Evolutionary conservation across 2,113 vertebrate species (phyloP).

Genomic region (Barbus barbus): DNA sequence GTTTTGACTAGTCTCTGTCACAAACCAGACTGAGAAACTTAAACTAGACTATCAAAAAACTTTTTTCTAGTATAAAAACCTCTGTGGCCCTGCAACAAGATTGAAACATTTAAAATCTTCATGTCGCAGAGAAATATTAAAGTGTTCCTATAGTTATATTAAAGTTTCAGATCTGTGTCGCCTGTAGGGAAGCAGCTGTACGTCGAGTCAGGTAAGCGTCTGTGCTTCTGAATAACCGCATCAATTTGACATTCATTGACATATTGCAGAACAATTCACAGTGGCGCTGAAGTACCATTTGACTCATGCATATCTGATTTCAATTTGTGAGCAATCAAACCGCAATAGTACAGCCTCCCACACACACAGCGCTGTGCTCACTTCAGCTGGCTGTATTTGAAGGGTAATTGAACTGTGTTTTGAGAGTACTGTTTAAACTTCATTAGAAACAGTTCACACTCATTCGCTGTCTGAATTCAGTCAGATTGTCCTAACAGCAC

Average conservation of each 20-base stretch:
- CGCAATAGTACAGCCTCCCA: conserved; percentile 25
- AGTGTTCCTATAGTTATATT: not conserved
- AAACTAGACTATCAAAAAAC: not conserved
- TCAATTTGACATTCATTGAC: conserved; percentile 20
- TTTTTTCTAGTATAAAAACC: not conserved
- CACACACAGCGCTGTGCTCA: not conserved
- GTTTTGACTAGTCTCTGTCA: no score
- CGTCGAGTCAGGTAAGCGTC: not conserved
- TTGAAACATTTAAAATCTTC: not conserved
- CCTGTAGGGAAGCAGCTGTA: not conserved
- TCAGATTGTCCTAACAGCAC: not conserved
- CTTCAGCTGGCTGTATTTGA: not conserved
- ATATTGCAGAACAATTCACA: conserved; percentile 11
- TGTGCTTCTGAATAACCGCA: not conserved
- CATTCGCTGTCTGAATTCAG: not conserved
- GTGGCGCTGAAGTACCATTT: not conserved
- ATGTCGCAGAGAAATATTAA: not conserved
- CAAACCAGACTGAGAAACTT: not conserved
- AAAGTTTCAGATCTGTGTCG: not conserved
- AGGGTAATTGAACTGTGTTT: not conserved
- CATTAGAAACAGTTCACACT: not conserved
- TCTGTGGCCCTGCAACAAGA: not conserved
- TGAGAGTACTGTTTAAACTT: not conserved
- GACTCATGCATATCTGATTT: conserved; percentile 31
- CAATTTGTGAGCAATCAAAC: conserved; percentile 38